These are phyloP conservation scores for Agrypnia vestita DNA, from an alignment of 1,140 invertebrate genomes.

Conservation along the genomic window DNA sequence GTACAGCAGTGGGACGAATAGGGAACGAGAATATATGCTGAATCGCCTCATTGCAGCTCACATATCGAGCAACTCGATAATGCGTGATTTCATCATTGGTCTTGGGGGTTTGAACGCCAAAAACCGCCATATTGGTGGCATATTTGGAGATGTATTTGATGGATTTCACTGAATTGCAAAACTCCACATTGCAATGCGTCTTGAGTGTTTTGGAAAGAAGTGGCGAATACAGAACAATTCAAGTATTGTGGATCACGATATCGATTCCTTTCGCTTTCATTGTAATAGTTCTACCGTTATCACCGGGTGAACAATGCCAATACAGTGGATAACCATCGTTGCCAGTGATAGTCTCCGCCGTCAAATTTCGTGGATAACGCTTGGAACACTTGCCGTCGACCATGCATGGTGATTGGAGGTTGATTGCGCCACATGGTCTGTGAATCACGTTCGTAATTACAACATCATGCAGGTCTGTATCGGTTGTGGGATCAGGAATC, in stretches of 20 bases:
- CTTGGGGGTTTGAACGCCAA: slow-evolving; percentile 15
- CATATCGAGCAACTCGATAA: slow-evolving; percentile 68
- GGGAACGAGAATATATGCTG: slow-evolving; percentile 66
- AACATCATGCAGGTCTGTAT: slow-evolving; percentile 65
- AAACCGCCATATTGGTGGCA: slow-evolving; percentile 67
- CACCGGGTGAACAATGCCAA: slow-evolving; percentile 63
- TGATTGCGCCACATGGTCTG: slow-evolving; percentile 70
- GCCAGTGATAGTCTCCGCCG: neutral
- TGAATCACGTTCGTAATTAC: slow-evolving; percentile 71
- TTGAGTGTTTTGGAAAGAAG: slow-evolving; percentile 71
- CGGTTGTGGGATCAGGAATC: slow-evolving; percentile 65
- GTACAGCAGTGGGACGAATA: slow-evolving; percentile 63
- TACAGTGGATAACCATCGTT: slow-evolving; percentile 69
- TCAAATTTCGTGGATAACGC: slow-evolving; percentile 16
- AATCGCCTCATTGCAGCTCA: too few relatives aligned
- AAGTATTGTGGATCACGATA: too few relatives aligned
- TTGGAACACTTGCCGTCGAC: slow-evolving; percentile 12
- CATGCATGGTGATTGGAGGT: slow-evolving; percentile 64
- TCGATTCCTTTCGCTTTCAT: slow-evolving; percentile 50
- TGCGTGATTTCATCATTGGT: slow-evolving; percentile 29
- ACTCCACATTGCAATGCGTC: slow-evolving; percentile 67
- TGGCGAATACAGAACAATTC: slow-evolving; percentile 74
- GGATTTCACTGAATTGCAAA: slow-evolving; percentile 69
- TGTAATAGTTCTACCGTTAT: neutral
- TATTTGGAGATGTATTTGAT: too few relatives aligned